Percentiles rank a stretch among this genome's conserved stretches.
phyloP scores from a whole-genome alignment of 2,888 invertebrate species.

The Lutraria lutraria region DNA sequence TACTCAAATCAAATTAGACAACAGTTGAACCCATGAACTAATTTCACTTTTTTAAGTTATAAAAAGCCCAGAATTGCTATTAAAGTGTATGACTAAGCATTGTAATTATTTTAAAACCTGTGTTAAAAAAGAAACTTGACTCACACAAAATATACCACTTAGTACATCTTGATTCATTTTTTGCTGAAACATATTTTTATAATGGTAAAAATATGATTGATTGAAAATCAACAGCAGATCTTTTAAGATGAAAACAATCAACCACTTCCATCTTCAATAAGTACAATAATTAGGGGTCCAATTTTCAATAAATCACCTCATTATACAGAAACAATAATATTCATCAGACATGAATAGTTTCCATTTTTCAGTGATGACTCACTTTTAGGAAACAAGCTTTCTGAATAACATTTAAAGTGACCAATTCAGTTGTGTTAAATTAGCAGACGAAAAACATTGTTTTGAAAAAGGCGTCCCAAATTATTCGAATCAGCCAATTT shows the following conservation, averaged over 20 bases:
- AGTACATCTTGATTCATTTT: not conserved
- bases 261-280: not conserved
- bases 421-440: not conserved
- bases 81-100: not conserved
- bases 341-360: not conserved
- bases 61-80: no score
- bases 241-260: not conserved
- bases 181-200: not conserved
- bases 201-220: slow-evolving; percentile 7
- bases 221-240: not conserved
- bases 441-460: not conserved
- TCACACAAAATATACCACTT: not conserved
- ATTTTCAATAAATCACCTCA: not conserved
- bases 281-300: not conserved
- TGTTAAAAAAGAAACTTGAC: not conserved
- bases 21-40: no score
- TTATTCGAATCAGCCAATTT: not conserved
- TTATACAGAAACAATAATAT: slow-evolving; percentile 10
- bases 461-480: slow-evolving; percentile 4
- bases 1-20: no score
- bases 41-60: no score
- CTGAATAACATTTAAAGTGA: slow-evolving; percentile 9
- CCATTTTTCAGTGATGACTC: not conserved
- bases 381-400: not conserved
- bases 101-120: not conserved